Evolutionary conservation across 1,140 invertebrate species (phyloP), one percentile per base, ranked within the genome.

Genomic region (Anastatus disparis): DNA sequence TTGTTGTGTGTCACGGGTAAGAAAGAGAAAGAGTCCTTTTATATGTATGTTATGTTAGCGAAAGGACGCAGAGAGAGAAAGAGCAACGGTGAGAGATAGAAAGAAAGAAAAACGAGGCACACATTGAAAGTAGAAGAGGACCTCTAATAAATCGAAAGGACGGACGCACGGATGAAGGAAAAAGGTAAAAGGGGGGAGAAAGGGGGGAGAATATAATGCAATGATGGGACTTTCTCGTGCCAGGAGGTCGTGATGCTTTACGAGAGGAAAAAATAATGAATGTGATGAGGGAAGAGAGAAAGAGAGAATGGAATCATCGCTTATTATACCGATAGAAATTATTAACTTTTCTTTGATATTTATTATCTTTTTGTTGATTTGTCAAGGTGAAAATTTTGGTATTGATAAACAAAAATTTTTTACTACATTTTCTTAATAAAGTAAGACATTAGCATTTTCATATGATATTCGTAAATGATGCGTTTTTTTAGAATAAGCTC

Each of bases 161-260:
- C 75, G 76, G 66, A 70, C 68, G 68, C 59, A 64, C 68, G 42
- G 40, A 29, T 17, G 26, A 63, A 56, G 68, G 73, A 73, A 71
- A 75, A 74, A 59, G 67, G n/a, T n/a, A n/a, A n/a, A n/a, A n/a
- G n/a, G n/a, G n/a, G n/a, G n/a, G n/a, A n/a, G n/a, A n/a, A n/a
- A n/a, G n/a, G n/a, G n/a, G n/a, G n/a, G n/a, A n/a, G 64, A 72
- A 75, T 72, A 74, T 73, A 71, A 59, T 74, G 72, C 72, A 70
- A 71, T 77, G 78, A 82, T 79, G 78, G 71, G 76, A 76, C 76
- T 81, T 81, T 84, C 76, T 79, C 79, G 79, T 80, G 81, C 75
- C 76, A 76, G 71, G 71, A 73, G 76, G 75, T 79, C 80, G 76
- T 81, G 77, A 80, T 78, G n/a, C 74, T 64, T 62, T 72, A 70